A percentile compares a stretch with the other conserved stretches of the same genome.
Evolutionary conservation across 2,113 vertebrate genomes (phyloP).

Genomic region (Myiagra hebetior): DNA sequence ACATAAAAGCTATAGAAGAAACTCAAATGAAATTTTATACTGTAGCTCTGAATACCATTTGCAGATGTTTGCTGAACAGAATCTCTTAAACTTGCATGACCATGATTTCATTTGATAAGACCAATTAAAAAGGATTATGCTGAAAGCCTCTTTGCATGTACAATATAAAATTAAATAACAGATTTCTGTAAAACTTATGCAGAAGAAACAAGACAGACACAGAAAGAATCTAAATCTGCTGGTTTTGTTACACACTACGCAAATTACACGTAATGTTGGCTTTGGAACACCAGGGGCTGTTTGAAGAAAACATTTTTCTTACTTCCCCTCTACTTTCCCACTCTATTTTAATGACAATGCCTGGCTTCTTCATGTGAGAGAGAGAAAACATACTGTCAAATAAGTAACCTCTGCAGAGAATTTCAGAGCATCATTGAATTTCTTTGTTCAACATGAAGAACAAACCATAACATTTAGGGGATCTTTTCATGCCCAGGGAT

Average conservation of each 20-base stretch:
- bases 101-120: constrained; percentile 40
- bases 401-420: background rate
- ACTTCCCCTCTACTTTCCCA: background rate
- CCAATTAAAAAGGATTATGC: constrained; percentile 10
- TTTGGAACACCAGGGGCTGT: constrained; percentile 14
- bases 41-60: constrained; percentile 14
- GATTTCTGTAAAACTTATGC: constrained; percentile 24
- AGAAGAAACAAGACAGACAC: constrained; percentile 37
- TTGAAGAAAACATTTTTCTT: constrained; percentile 1
- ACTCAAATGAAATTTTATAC: constrained; percentile 20
- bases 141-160: constrained; percentile 35
- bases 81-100: constrained; percentile 25
- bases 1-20: constrained; percentile 23
- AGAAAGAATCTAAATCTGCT: constrained; percentile 18
- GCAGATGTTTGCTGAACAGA: constrained; percentile 32
- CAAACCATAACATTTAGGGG: background rate
- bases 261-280: background rate
- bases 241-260: constrained; percentile 4
- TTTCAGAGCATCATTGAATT: background rate
- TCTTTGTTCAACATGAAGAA: background rate
- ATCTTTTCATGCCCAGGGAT: background rate
- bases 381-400: background rate
- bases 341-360: background rate
- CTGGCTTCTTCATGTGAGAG: background rate
- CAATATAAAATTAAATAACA: constrained; percentile 38